phyloP scores from a whole-genome alignment of 2,888 invertebrate genomes.

The Dioctria rufipes region DNA sequence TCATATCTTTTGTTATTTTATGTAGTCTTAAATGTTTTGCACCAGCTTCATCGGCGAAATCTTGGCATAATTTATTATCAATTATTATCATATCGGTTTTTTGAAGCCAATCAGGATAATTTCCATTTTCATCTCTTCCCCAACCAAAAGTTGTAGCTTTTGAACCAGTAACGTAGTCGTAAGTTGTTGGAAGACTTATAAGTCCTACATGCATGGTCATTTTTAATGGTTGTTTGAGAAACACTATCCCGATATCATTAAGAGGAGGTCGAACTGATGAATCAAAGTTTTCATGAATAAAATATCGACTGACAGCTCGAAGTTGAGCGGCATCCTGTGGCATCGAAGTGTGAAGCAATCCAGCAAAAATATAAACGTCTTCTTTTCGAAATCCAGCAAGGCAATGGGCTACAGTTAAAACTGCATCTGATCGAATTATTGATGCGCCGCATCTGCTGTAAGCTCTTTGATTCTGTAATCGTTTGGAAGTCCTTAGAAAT shows the following conservation, averaged over 20 bases:
- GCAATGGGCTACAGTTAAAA: slow-evolving; percentile 31
- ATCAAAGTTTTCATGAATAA: background rate
- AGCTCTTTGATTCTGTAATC: background rate
- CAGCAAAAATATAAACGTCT: background rate
- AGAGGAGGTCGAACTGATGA: background rate
- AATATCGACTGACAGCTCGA: background rate
- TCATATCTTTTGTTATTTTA: background rate
- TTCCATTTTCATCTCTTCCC: background rate
- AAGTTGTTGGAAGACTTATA: background rate
- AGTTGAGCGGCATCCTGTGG: background rate
- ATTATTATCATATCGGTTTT: background rate
- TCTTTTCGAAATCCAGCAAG: background rate
- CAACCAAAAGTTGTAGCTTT: background rate
- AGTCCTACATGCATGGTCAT: background rate
- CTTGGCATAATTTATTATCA: background rate
- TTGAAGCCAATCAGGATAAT: background rate
- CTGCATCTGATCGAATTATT: background rate
- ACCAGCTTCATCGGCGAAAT: background rate
- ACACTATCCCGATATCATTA: background rate
- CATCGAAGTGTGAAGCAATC: background rate
- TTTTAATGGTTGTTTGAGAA: background rate
- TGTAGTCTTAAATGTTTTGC: background rate
- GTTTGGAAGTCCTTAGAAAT: background rate
- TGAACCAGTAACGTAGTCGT: background rate
- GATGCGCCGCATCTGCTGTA: background rate